Evolutionary conservation across 1,140 invertebrate species (phyloP), one percentile per base, ranked within the genome.

Genomic region (Drosophila baimaii): DNA sequence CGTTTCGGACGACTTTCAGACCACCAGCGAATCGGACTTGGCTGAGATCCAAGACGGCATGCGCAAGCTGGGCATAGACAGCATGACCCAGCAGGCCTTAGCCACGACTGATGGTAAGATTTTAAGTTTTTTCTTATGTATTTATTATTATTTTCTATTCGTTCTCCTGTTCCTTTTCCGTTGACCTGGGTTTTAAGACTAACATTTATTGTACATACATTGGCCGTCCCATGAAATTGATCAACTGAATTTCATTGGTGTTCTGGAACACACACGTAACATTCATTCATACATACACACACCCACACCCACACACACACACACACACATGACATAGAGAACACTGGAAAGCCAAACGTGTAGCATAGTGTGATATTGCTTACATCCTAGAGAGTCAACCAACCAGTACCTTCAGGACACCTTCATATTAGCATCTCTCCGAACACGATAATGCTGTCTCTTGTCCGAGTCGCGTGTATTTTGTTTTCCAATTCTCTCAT

Each of bases 21-120:
- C 93, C 35, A 78, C 83, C 9, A 84, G 68, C 63, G 84, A 90
- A 66, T 93, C 93, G 75, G 95, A 95, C 89, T 92, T 95, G 75
- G 93, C 94, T 79, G 95, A 95, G 90, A 95, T 95, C 37, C 93
- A 94, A 78, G 94, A 95, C 81, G 94, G 94, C 72, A 95, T 95
- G 93, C 95, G 94, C 92, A 95, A 94, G 85, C 92, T 95, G 52
- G 94, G 93, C 64, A 93, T 94, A 33, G 91, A 92, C 59, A 92
- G 83, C 55, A 90, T 92, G 90, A 82, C 91, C 58, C 88, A 92
- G 29, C 91, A 92, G 69, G 79, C 79, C 54, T 29, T 84, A n/a
- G 77, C 69, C 61, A 47, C 55, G 62, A 91, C 81, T 58, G 90
- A 92, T 81, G 91, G 91, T 92, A 92, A 92, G 91, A 89, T 13